These are phyloP conservation scores for Nephrotoma guestfalica DNA, from an alignment of 2,888 invertebrate species.

Conservation along the genomic window DNA sequence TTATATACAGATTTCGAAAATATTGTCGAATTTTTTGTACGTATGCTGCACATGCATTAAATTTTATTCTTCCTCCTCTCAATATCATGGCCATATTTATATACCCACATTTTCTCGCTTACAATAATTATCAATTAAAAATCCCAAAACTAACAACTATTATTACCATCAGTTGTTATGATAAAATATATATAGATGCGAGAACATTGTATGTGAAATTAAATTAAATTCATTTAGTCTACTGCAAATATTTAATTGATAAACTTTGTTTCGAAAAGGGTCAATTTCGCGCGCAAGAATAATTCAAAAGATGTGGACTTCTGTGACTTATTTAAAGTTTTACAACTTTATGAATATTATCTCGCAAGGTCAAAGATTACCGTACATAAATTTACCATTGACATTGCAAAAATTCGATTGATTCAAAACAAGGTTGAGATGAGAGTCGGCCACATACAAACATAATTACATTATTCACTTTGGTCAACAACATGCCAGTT, in stretches of 20 bases:
- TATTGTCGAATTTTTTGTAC: background rate
- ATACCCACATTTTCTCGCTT: background rate
- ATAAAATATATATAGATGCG: background rate
- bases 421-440: background rate
- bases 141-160: background rate
- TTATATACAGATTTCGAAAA: background rate
- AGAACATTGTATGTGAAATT: background rate
- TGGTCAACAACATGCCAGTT: too few relatives aligned
- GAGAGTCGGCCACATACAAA: background rate
- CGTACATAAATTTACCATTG: background rate
- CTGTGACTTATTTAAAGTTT: background rate
- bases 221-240: background rate
- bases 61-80: background rate
- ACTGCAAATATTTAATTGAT: background rate
- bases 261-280: background rate
- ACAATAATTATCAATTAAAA: background rate
- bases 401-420: background rate
- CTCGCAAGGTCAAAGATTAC: background rate
- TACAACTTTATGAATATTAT: background rate
- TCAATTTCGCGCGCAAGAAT: background rate
- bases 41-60: background rate
- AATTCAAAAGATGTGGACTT: background rate
- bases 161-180: background rate
- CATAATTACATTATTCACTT: background rate
- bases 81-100: background rate